phyloP scores from a whole-genome alignment of 2,888 invertebrate genomes.

The Bruchidius siliquastri region DNA sequence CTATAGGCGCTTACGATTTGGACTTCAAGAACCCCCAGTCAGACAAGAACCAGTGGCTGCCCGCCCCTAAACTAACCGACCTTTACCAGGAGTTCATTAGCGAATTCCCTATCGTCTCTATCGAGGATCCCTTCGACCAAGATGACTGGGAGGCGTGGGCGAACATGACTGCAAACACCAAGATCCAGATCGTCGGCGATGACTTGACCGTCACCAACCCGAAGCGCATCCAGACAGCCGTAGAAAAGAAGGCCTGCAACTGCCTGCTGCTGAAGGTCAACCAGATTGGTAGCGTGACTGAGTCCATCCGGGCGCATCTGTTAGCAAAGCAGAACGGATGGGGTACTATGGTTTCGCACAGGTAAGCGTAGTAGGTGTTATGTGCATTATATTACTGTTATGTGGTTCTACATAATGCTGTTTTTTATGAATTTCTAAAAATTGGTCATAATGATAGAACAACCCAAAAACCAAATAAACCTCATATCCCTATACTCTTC shows the following conservation, averaged over 20 bases:
- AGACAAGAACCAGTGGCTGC: constrained; percentile 75
- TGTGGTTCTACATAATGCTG: no score
- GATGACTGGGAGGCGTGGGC: constrained; percentile 98
- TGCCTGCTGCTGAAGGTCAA: constrained; percentile 93
- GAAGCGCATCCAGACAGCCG: constrained; percentile 87
- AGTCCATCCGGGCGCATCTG: constrained; percentile 91
- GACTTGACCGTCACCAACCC: constrained; percentile 96
- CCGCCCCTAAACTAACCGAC: constrained; percentile 77
- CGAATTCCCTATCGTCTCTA: constrained; percentile 90
- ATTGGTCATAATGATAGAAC: no score
- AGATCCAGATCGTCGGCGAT: constrained; percentile 90
- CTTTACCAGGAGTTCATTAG: constrained; percentile 88
- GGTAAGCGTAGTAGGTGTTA: constrained; percentile 9
- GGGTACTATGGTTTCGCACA: constrained; percentile 99
- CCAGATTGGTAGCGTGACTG: constrained; percentile 97
- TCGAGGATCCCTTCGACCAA: constrained; percentile 99
- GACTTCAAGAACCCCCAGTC: constrained; percentile 96
- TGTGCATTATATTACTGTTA: no score
- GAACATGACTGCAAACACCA: constrained; percentile 66
- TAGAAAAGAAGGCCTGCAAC: constrained; percentile 97
- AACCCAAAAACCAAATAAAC: no score
- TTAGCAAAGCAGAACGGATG: constrained; percentile 85
- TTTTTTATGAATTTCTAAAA: no score
- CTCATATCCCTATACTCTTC: no score
- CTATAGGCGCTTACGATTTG: constrained; percentile 69